These are phyloP conservation scores for Lepidotrigona ventralis DNA, from an alignment of 1,140 invertebrate genomes.

Conservation along the genomic window DNA sequence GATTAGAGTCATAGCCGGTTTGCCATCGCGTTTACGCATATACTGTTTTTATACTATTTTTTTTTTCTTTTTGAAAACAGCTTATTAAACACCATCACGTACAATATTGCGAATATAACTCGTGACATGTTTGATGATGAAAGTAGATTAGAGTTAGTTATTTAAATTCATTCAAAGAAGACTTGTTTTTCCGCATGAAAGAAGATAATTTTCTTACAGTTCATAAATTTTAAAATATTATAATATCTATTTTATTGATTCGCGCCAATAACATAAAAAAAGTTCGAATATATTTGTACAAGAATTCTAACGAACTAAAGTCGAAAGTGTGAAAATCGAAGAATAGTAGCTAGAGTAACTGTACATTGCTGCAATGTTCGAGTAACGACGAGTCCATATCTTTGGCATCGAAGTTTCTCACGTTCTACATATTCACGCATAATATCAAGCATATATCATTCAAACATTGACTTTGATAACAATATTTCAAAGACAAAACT, in stretches of 20 bases:
- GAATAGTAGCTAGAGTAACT: background rate
- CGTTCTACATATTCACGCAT: background rate
- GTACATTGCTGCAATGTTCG: background rate
- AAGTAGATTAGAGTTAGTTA: background rate
- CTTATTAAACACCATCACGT: background rate
- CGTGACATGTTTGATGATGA: background rate
- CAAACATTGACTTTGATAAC: no score
- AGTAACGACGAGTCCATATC: background rate
- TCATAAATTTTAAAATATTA: background rate
- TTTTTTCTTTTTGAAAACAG: conserved; percentile 3
- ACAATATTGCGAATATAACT: background rate
- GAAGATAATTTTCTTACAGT: background rate
- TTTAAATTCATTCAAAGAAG: background rate
- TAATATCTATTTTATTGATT: background rate
- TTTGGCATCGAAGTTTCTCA: background rate
- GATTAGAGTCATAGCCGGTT: conserved; percentile 72
- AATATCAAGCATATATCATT: background rate
- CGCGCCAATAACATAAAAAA: background rate
- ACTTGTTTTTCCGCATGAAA: background rate
- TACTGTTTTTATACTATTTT: conserved; percentile 29
- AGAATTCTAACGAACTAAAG: background rate
- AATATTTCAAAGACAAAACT: no score
- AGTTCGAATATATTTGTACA: no score
- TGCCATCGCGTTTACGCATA: conserved; percentile 50
- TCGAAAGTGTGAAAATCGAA: background rate